Base-by-base conservation (phyloP, 2,888 invertebrate species). In the Drosophila niveifrons region DNA sequence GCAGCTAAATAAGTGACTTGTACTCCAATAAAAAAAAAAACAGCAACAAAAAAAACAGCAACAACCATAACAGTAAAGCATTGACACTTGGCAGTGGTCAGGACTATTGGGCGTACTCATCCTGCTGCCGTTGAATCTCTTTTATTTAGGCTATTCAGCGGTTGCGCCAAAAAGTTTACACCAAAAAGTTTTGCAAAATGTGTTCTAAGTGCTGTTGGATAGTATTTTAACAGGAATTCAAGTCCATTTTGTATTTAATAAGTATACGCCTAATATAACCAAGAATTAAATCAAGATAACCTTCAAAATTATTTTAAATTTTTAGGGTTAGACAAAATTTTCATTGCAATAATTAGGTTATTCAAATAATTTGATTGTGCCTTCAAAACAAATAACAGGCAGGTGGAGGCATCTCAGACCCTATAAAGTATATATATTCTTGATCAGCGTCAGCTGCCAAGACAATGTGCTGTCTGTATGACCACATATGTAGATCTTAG, bases 1-100 rank as follows among this genome's bases (percentile, higher is more conserved):
- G 71, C 79, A 80, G 69, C 84, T 75, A 80, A 76, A 64, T 78
- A 86, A 78, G 72, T 72, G 77, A 44, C 63, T 44, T 68, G 39
- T 59, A 18, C 41, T 57, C 53, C 28, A 29, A 62, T 47, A 46
- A 56, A 51, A 64, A 62, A 47, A 48, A 57, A 36, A 29, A 7
- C 36, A 39, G 15, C 31, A 15, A 56, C 57, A 28, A 23, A 23
- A 23, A 23, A 23, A 23, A 1, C 4, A 23, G 23, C n/a, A 61
- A 52, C 65, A 70, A 67, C 50, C 58, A 52, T 51, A 44, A 51
- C 10, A 39, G 6, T 18, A 28, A 6, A 51, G 29, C 44, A 43
- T 72, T 69, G 76, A 63, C 74, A 73, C 65, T 76, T 59, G 73
- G 51, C 46, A 28, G 66, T 66, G 76, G 76, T 61, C 69, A 73